Evolutionary conservation across 2,888 invertebrate species (phyloP).

Genomic region (Strigamia crassipes): DNA sequence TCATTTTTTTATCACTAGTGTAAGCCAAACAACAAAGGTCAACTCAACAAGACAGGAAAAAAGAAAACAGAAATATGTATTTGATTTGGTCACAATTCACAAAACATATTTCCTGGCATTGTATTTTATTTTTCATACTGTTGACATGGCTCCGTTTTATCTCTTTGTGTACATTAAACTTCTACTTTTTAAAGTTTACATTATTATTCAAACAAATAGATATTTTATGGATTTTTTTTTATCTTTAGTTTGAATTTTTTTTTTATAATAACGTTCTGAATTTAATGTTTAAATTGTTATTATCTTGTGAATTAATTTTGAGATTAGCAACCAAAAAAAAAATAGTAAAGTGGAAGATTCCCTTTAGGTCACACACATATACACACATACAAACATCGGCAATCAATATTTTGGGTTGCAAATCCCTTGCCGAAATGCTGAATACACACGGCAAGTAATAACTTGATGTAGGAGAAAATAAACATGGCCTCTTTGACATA

Average conservation of each 20-base stretch:
- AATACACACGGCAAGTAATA: slow-evolving; percentile 38
- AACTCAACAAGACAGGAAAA: not conserved
- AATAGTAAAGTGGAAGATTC: slow-evolving; percentile 3
- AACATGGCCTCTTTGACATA: slow-evolving; percentile 30
- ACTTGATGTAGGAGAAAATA: slow-evolving; percentile 29
- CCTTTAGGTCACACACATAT: not conserved
- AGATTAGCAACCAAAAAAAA: not conserved
- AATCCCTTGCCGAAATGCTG: slow-evolving; percentile 37
- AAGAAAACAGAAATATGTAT: not conserved
- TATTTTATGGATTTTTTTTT: not conserved
- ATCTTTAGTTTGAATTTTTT: not conserved
- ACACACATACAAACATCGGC: slow-evolving; percentile 2
- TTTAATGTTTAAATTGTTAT: not conserved
- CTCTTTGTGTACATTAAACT: not conserved
- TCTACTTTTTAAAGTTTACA: not conserved
- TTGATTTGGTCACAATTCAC: not conserved
- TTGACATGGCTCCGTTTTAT: not conserved
- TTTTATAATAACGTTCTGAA: not conserved
- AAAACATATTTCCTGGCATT: no score
- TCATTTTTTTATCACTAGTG: not conserved
- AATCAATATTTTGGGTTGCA: slow-evolving; percentile 40
- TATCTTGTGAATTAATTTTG: slow-evolving; percentile 1
- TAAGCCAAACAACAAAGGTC: slow-evolving; percentile 13
- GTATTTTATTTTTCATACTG: not conserved
- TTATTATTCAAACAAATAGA: not conserved